phyloP scores from a whole-genome alignment of 2,797 vertebrate genomes.

The Coluber constrictor region DNA sequence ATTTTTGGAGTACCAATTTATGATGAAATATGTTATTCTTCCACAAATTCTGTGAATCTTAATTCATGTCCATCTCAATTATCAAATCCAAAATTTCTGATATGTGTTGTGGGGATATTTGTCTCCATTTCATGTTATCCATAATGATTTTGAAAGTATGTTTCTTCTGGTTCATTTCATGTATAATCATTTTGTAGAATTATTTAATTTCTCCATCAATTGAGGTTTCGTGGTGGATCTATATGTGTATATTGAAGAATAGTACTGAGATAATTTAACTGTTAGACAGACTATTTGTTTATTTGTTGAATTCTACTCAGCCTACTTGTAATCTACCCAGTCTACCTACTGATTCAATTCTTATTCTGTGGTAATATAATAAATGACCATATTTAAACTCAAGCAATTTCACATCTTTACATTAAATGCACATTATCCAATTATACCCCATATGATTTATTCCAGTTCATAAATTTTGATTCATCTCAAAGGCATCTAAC shows the following conservation, averaged over 20 bases:
- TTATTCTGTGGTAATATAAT: background rate
- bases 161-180: background rate
- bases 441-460: background rate
- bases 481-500: conserved; percentile 11
- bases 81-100: background rate
- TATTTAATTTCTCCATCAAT: background rate
- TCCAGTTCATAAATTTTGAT: background rate
- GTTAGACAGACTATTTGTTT: background rate
- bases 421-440: background rate
- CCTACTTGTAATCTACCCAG: background rate
- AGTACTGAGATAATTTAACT: background rate
- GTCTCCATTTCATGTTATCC: background rate
- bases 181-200: background rate
- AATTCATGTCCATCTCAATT: background rate
- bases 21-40: background rate
- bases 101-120: background rate
- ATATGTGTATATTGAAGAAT: background rate
- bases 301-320: background rate
- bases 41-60: background rate
- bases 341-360: background rate
- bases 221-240: background rate
- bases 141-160: background rate
- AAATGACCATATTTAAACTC: background rate
- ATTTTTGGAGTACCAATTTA: background rate
- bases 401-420: background rate